These are phyloP conservation scores for Coracias cyanogaster DNA, from an alignment of 2,797 vertebrate genomes.

Conservation along the genomic window DNA sequence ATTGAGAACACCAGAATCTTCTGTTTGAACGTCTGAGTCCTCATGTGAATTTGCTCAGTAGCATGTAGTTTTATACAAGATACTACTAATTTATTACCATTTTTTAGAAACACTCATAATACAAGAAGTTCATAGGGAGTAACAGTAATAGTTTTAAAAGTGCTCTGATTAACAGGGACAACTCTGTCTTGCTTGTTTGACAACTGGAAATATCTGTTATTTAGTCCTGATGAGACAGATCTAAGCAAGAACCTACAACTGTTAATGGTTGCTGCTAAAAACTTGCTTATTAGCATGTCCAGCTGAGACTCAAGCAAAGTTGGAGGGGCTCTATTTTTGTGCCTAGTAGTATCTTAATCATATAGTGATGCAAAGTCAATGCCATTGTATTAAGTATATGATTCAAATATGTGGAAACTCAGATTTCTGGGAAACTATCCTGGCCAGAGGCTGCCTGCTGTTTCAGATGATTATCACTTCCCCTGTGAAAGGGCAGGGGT, in stretches of 20 bases:
- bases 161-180: constrained; percentile 78
- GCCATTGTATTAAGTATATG: constrained; percentile 29
- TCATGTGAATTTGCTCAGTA: constrained; percentile 44
- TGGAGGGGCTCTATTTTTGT: background rate
- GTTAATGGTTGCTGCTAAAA: constrained; percentile 25
- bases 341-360: background rate
- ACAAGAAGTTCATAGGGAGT: constrained; percentile 47
- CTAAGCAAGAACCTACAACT: constrained; percentile 49
- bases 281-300: background rate
- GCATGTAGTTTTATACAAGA: constrained; percentile 50
- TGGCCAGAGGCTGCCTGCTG: constrained; percentile 63
- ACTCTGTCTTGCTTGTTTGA: constrained; percentile 68
- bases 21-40: constrained; percentile 30
- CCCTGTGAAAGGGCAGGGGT: constrained; percentile 60
- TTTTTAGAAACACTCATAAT: constrained; percentile 41
- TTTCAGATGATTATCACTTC: constrained; percentile 75
- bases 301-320: constrained; percentile 32
- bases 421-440: constrained; percentile 51
- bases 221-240: constrained; percentile 64
- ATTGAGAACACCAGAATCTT: constrained; percentile 59
- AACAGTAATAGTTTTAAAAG: constrained; percentile 75
- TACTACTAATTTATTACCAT: constrained; percentile 40
- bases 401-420: constrained; percentile 58
- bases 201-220: constrained; percentile 68
- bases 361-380: constrained; percentile 50